These are phyloP conservation scores for Allolobophora icterica DNA, from an alignment of 2,888 invertebrate species.

Conservation along the genomic window DNA sequence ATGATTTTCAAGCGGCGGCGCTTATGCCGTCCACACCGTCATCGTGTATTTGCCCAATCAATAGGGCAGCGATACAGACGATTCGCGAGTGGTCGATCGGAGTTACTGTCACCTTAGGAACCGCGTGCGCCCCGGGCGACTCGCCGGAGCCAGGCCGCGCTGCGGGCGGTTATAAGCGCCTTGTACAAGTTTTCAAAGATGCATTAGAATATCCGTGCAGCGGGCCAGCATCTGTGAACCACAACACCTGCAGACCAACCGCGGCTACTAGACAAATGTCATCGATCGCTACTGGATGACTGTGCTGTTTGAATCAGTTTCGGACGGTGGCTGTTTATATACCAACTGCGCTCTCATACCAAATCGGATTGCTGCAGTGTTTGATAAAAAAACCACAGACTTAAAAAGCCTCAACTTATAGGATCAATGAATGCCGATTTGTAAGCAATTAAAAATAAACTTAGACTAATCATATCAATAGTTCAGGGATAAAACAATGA, in stretches of 20 bases:
- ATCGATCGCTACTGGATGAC: not conserved
- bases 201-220: not conserved
- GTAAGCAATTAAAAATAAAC: too few species aligned
- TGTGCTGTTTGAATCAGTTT: not conserved
- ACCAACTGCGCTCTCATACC: too few species aligned
- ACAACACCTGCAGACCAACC: not conserved
- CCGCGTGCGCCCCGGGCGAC: not conserved
- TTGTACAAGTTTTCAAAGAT: not conserved
- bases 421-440: too few species aligned
- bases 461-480: too few species aligned
- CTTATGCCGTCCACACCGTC: not conserved
- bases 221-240: not conserved
- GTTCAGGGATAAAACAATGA: too few species aligned
- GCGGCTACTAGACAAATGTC: not conserved
- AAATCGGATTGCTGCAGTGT: too few species aligned
- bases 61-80: not conserved
- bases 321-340: not conserved
- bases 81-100: not conserved
- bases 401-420: too few species aligned
- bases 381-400: too few species aligned
- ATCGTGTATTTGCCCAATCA: not conserved
- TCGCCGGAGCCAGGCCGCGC: not conserved
- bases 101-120: conserved; percentile 9
- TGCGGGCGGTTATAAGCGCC: not conserved
- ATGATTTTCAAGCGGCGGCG: not conserved